phyloP scores from a whole-genome alignment of 2,888 invertebrate genomes.

The Tuta absoluta region DNA sequence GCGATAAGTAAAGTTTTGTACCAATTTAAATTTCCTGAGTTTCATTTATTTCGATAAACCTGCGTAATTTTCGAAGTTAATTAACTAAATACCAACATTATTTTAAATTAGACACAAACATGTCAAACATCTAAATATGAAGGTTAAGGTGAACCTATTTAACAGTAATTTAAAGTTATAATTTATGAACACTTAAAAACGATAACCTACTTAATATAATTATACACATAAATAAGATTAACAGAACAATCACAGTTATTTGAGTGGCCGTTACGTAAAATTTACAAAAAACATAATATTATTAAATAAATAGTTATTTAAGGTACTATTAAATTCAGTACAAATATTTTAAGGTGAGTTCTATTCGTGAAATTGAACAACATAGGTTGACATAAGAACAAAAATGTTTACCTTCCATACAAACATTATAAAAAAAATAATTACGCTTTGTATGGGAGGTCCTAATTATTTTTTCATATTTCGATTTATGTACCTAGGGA shows the following conservation, averaged over 20 bases:
- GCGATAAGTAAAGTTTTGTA: conserved; percentile 40
- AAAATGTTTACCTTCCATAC: too few relatives aligned
- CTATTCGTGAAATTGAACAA: too few relatives aligned
- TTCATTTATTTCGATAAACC: conserved; percentile 12
- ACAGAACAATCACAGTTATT: conserved; percentile 47
- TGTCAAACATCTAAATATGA: too few relatives aligned
- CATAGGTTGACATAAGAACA: too few relatives aligned
- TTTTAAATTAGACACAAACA: not conserved
- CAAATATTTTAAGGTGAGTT: too few relatives aligned
- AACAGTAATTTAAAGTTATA: too few relatives aligned
- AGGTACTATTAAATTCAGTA: too few relatives aligned
- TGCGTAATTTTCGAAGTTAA: not conserved
- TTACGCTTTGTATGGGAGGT: too few relatives aligned
- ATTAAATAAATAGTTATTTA: not conserved
- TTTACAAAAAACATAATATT: conserved; percentile 30
- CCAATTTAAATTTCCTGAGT: conserved; percentile 18
- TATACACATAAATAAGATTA: conserved; percentile 3
- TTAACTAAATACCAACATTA: not conserved
- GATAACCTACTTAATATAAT: not conserved
- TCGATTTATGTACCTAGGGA: too few relatives aligned
- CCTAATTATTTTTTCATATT: too few relatives aligned
- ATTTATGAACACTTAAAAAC: not conserved
- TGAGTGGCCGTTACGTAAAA: conserved; percentile 42
- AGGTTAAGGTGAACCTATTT: too few relatives aligned
- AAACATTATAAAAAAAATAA: too few relatives aligned